These are phyloP conservation scores for Erynnis tages DNA, from an alignment of 2,888 invertebrate species.

Conservation along the genomic window DNA sequence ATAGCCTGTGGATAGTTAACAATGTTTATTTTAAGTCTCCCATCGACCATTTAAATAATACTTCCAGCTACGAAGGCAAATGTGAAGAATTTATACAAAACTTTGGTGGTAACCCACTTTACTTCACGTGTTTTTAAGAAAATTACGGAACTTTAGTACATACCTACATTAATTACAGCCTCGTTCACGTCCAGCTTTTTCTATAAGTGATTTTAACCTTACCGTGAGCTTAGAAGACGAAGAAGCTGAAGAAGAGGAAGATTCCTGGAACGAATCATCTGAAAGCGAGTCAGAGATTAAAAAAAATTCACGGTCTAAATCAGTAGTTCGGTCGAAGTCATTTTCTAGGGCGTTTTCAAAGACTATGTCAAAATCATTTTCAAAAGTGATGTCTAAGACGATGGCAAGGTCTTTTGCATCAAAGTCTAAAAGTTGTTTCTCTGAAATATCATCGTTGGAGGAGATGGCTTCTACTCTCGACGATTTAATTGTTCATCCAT, in stretches of 20 bases:
- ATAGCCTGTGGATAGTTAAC: too few relatives aligned
- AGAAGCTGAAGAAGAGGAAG: constrained; percentile 32
- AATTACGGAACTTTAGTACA: too few relatives aligned
- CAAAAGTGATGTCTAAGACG: constrained; percentile 34
- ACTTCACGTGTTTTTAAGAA: too few relatives aligned
- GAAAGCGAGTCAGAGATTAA: constrained; percentile 34
- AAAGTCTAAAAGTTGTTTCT: constrained; percentile 36
- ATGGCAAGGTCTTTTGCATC: constrained; percentile 37
- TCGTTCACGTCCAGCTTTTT: constrained; percentile 36
- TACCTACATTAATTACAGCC: constrained; percentile 30
- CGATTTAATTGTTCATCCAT: constrained; percentile 53
- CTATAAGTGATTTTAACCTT: constrained; percentile 46
- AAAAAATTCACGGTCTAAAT: constrained; percentile 41
- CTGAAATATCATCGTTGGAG: constrained; percentile 28
- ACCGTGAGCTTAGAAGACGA: constrained; percentile 38
- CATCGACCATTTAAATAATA: too few relatives aligned
- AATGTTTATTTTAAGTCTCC: too few relatives aligned
- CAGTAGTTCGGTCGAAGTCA: constrained; percentile 41
- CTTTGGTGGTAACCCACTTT: too few relatives aligned
- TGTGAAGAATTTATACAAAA: too few relatives aligned
- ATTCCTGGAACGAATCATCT: constrained; percentile 49
- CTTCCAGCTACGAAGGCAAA: too few relatives aligned
- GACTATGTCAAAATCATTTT: constrained; percentile 36
- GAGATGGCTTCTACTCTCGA: constrained; percentile 43
- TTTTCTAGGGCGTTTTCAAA: constrained; percentile 38